Conservation (phyloP, 1,140 invertebrate species). For the Panagrolaimus sp. region DNA sequence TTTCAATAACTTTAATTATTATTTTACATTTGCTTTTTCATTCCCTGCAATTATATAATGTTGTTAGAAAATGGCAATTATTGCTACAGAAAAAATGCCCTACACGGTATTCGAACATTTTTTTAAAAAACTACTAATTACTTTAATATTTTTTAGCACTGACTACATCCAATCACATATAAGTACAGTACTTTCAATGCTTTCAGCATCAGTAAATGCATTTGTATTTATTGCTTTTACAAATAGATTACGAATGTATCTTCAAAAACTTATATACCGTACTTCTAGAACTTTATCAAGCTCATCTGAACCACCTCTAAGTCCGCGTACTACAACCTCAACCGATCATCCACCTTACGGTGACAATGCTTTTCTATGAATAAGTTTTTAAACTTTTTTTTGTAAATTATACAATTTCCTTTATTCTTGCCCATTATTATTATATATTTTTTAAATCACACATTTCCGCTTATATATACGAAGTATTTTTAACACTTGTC, state of each 20-base stretch:
- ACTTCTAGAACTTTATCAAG: slow-evolving; percentile 50
- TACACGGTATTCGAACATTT: slow-evolving; percentile 46
- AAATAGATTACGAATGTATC: slow-evolving; percentile 47
- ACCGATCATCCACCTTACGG: slow-evolving; percentile 24
- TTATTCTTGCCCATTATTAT: slow-evolving; percentile 1
- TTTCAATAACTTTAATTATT: slow-evolving; percentile 55
- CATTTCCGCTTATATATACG: slow-evolving; percentile 11
- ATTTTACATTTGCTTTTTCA: slow-evolving; percentile 53
- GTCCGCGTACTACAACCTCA: slow-evolving; percentile 42
- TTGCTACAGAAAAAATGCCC: slow-evolving; percentile 49
- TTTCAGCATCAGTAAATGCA: slow-evolving; percentile 56
- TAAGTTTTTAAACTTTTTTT: slow-evolving; percentile 6
- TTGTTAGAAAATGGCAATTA: slow-evolving; percentile 56
- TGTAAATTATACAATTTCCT: background rate
- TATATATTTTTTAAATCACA: background rate
- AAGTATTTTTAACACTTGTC: background rate
- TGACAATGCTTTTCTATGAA: background rate
- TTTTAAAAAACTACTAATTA: background rate
- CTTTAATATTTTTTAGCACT: slow-evolving; percentile 48
- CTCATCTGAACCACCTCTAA: slow-evolving; percentile 52
- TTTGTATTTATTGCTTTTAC: slow-evolving; percentile 58
- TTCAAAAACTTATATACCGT: slow-evolving; percentile 53
- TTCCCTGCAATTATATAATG: slow-evolving; percentile 49
- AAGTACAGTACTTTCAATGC: slow-evolving; percentile 48
- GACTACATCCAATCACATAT: slow-evolving; percentile 57